Percentiles rank a stretch among this genome's conserved stretches.
Evolutionary conservation across 2,113 vertebrate species (phyloP).

Genomic region (Notiomystis cincta): DNA sequence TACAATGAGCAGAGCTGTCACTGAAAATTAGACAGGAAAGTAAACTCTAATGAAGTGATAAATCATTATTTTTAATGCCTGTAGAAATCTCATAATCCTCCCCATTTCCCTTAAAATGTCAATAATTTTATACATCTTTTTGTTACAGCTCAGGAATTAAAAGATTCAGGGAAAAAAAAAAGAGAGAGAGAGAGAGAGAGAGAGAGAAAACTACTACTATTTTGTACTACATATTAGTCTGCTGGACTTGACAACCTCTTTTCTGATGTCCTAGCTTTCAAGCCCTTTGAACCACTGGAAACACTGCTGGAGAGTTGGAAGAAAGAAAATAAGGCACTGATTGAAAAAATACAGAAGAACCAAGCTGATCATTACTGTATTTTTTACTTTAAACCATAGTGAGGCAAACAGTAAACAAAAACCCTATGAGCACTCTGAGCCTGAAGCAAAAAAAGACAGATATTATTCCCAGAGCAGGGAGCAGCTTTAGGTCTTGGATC

Average conservation of each 20-base stretch:
- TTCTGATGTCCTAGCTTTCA: neutral
- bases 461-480: neutral
- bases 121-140: neutral
- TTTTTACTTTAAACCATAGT: neutral
- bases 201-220: neutral
- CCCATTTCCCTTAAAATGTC: neutral
- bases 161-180: neutral
- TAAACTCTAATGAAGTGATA: neutral
- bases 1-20: neutral
- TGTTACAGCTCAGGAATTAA: neutral
- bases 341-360: neutral
- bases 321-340: neutral
- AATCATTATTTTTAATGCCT: neutral
- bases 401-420: neutral
- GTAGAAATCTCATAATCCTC: neutral
- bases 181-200: too few relatives aligned
- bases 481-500: neutral
- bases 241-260: neutral
- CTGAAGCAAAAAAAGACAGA: neutral
- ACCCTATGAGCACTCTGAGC: neutral
- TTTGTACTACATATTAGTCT: neutral
- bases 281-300: neutral
- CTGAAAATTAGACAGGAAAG: neutral
- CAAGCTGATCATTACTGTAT: neutral
- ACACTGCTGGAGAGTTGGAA: neutral